A percentile compares a stretch with the other conserved stretches of the same genome.
Evolutionary conservation across 2,888 invertebrate genomes (phyloP).

Genomic region (Desoria tigrina): DNA sequence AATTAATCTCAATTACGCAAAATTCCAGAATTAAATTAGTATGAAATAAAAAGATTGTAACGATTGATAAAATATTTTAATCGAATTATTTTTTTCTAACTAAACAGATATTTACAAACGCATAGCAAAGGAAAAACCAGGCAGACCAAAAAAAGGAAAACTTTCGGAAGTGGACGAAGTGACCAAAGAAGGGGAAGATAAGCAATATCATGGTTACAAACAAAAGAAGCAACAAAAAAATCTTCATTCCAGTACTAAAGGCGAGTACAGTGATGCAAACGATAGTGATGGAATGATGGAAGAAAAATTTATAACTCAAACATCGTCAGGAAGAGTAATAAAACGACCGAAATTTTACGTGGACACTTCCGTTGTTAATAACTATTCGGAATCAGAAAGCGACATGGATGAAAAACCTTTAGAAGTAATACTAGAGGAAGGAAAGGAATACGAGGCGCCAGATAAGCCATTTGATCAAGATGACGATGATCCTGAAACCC

Average conservation of each 20-base stretch:
- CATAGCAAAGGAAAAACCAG: too few species aligned
- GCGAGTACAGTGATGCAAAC: not conserved
- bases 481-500: slow-evolving; percentile 2
- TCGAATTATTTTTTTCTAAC: too few species aligned
- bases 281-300: not conserved
- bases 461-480: slow-evolving; percentile 6
- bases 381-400: not conserved
- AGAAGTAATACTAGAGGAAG: slow-evolving; percentile 26
- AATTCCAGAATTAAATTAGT: too few species aligned
- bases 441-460: slow-evolving; percentile 30
- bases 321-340: slow-evolving; percentile 33
- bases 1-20: too few species aligned
- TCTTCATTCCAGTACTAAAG: not conserved
- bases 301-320: slow-evolving; percentile 4
- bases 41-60: too few species aligned
- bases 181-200: too few species aligned
- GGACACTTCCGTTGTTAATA: not conserved
- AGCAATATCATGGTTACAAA: too few species aligned
- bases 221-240: too few species aligned
- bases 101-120: too few species aligned
- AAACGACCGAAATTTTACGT: slow-evolving; percentile 22
- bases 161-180: too few species aligned
- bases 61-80: too few species aligned
- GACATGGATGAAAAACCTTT: not conserved
- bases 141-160: too few species aligned